Evolutionary conservation across 2,797 vertebrate species (phyloP).

Genomic region (Pangasius macronema): DNA sequence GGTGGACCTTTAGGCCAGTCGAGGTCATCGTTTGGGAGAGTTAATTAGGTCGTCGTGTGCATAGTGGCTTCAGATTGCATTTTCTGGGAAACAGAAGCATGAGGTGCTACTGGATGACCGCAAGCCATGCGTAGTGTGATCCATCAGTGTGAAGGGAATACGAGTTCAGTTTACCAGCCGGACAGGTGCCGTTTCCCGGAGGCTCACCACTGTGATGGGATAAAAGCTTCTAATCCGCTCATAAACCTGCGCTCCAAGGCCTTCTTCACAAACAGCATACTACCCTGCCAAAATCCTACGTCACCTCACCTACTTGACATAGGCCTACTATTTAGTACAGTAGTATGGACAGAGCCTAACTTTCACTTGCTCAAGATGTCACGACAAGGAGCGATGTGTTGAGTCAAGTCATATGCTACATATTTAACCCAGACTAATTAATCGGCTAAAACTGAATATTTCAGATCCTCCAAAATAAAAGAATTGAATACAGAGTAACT

Average conservation of each 20-base stretch:
- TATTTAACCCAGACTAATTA: background rate
- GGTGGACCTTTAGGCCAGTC: slow-evolving; percentile 5
- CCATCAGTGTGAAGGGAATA: background rate
- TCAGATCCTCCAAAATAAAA: background rate
- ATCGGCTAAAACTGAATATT: background rate
- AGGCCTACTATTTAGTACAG: background rate
- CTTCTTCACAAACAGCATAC: background rate
- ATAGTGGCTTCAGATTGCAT: slow-evolving; percentile 23
- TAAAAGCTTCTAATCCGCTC: background rate
- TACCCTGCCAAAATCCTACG: background rate
- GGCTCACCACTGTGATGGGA: background rate
- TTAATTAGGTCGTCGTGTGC: background rate
- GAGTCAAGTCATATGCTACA: background rate
- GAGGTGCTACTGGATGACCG: background rate
- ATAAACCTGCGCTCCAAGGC: background rate
- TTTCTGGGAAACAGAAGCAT: background rate
- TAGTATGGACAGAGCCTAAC: background rate
- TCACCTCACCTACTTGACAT: background rate
- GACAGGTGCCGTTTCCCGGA: slow-evolving; percentile 9
- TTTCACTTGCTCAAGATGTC: background rate
- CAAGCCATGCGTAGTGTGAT: slow-evolving; percentile 2
- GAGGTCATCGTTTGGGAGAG: slow-evolving; percentile 3
- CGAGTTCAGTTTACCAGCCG: slow-evolving; percentile 4
- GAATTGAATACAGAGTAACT: background rate
- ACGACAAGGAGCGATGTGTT: background rate